A percentile compares a stretch with the other conserved stretches of the same genome.
Conservation (phyloP, 92 coral and sea anemone genomes). For the Umimayanthus chanpuru region DNA sequence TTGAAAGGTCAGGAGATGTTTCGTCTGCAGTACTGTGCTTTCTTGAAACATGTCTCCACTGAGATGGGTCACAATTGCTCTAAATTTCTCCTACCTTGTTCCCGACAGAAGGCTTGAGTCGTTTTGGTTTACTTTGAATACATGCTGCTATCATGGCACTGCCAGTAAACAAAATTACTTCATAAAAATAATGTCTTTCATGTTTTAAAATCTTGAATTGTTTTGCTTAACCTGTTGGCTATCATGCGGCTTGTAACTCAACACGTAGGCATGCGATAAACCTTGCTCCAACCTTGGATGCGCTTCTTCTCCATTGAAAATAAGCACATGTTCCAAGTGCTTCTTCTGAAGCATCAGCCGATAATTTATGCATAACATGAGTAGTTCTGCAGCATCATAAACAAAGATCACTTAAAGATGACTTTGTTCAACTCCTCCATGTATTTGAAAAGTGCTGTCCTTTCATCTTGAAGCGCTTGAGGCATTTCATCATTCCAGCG, state of each 20-base stretch:
- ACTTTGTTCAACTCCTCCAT: conserved; percentile 39
- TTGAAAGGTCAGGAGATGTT: conserved; percentile 53
- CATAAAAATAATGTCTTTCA: conserved; percentile 13
- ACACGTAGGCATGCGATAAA: not conserved
- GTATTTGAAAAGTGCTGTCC: conserved; percentile 54
- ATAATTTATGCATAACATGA: conserved; percentile 38
- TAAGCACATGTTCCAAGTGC: conserved; percentile 61
- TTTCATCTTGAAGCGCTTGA: conserved; percentile 11
- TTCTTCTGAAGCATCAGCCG: conserved; percentile 52
- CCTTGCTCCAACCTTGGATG: not conserved
- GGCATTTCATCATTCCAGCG: conserved; percentile 44
- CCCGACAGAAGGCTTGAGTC: conserved; percentile 68
- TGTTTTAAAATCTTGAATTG: conserved; percentile 20
- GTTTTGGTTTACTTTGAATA: conserved; percentile 39
- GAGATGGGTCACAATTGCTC: conserved; percentile 52
- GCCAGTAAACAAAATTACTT: conserved; percentile 1
- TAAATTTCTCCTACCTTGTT: conserved; percentile 58
- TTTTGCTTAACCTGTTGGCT: not conserved
- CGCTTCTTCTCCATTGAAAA: conserved; percentile 13
- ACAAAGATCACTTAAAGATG: conserved; percentile 50
- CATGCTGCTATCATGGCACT: not conserved
- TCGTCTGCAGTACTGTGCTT: conserved; percentile 63
- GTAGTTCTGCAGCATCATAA: conserved; percentile 33
- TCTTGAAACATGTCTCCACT: conserved; percentile 61
- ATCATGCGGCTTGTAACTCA: not conserved